A percentile compares a stretch with the other conserved stretches of the same genome.
Evolutionary conservation across 2,797 vertebrate genomes (phyloP).

Genomic region (Microhierax caerulescens): DNA sequence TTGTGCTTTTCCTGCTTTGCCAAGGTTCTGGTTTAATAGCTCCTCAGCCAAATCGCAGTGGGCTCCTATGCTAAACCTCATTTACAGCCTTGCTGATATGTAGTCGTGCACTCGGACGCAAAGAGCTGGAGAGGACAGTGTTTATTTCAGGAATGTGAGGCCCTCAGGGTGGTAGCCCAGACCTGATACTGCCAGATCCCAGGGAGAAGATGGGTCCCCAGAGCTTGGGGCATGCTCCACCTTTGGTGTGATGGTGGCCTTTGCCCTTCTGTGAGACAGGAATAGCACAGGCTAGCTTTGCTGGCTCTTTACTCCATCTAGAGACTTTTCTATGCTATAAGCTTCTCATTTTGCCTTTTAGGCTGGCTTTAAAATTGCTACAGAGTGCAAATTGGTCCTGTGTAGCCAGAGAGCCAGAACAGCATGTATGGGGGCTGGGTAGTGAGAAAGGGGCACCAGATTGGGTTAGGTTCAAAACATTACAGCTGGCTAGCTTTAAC

Average conservation of each 20-base stretch:
- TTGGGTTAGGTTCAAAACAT: background rate
- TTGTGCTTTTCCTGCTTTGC: background rate
- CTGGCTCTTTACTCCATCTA: conserved; percentile 40
- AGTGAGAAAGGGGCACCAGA: background rate
- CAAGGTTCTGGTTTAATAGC: background rate
- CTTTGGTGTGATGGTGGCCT: rapidly evolving
- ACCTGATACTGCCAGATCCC: background rate
- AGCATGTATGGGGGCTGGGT: background rate
- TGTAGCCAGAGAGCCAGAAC: background rate
- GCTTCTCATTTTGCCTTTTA: background rate
- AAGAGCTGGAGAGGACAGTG: background rate
- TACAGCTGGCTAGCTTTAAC: background rate
- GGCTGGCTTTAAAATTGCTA: background rate
- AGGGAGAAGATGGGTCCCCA: background rate
- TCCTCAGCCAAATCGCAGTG: rapidly evolving
- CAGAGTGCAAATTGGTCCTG: background rate
- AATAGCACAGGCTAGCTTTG: background rate
- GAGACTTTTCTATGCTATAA: conserved; percentile 28
- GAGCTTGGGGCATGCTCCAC: background rate
- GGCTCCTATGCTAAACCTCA: background rate
- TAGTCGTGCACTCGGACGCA: background rate
- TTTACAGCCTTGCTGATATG: background rate
- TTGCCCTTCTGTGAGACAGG: background rate
- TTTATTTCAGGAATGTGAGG: background rate
- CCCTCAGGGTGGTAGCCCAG: background rate